phyloP scores from a whole-genome alignment of 2,888 invertebrate species.

The Myathropa florea region DNA sequence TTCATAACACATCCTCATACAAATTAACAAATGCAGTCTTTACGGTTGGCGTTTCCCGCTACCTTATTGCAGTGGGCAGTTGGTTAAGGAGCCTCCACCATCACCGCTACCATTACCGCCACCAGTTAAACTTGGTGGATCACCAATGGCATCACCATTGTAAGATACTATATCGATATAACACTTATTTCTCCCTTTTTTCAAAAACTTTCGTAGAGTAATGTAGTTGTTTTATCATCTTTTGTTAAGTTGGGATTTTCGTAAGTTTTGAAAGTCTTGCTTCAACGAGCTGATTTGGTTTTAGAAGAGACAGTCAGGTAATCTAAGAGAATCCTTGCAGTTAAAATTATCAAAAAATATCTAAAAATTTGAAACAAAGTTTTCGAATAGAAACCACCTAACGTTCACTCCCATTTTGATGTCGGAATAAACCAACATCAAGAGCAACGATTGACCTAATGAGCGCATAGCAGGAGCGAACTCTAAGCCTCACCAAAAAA shows the following conservation, averaged over 20 bases:
- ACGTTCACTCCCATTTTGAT: no score
- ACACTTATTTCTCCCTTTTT: conserved; percentile 65
- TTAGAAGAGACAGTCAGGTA: no score
- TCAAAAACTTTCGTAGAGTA: background rate
- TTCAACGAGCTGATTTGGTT: no score
- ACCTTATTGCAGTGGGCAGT: conserved; percentile 94
- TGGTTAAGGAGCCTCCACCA: conserved; percentile 87
- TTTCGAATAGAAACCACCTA: no score
- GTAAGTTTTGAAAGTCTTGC: background rate
- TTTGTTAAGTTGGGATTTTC: background rate
- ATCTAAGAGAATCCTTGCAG: no score
- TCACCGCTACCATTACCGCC: conserved; percentile 90
- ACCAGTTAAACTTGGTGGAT: conserved; percentile 88
- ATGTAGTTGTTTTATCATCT: background rate
- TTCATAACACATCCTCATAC: conserved; percentile 73
- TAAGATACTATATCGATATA: conserved; percentile 81
- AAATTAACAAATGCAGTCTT: conserved; percentile 86
- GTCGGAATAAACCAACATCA: no score
- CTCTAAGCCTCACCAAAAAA: no score
- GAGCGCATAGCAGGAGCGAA: no score
- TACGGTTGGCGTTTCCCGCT: conserved; percentile 98
- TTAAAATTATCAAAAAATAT: no score
- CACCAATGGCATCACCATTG: conserved; percentile 86
- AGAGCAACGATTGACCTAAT: no score
- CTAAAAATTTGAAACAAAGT: no score